Percentiles rank a stretch among this genome's conserved stretches.
These are phyloP conservation scores for Actinostola sp. DNA, from an alignment of 92 coral and sea anemone genomes.

Conservation along the genomic window DNA sequence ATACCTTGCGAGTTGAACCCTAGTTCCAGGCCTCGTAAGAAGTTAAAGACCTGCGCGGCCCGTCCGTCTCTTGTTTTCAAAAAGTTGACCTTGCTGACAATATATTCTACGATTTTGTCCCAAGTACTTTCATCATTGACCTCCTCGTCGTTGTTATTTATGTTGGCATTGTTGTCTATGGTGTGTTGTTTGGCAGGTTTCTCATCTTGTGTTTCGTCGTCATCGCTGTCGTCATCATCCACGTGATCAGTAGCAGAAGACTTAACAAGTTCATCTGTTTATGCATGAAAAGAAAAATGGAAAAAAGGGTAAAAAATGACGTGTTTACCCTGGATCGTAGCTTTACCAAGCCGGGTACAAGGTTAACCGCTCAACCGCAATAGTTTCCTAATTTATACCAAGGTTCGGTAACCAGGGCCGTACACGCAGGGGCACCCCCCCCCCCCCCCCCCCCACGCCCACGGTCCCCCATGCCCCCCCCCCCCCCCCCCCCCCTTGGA, in stretches of 20 bases:
- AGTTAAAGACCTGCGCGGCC: slow-evolving; percentile 75
- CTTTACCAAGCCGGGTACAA: no score
- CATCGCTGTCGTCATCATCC: slow-evolving; percentile 46
- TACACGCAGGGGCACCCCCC: no score
- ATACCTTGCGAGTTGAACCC: slow-evolving; percentile 40
- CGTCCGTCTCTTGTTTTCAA: slow-evolving; percentile 67
- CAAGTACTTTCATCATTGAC: slow-evolving; percentile 36
- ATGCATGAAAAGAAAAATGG: neutral
- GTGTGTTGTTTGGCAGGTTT: slow-evolving; percentile 4
- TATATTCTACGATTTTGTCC: slow-evolving; percentile 7
- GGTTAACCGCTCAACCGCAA: no score
- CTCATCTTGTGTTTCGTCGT: slow-evolving; percentile 7
- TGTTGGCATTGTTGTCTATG: neutral
- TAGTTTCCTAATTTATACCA: no score
- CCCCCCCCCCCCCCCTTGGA: no score
- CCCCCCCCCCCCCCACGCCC: no score
- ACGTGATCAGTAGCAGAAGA: slow-evolving; percentile 38
- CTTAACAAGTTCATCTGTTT: slow-evolving; percentile 45
- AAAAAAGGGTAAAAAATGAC: no score
- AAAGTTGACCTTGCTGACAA: slow-evolving; percentile 46
- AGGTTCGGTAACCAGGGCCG: no score
- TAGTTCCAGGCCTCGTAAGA: slow-evolving; percentile 60
- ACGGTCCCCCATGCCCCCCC: no score
- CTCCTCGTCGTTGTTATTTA: neutral
- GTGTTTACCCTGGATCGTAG: no score